Evolutionary conservation across 30 jellyfish, hydroid and myxozoan species (phyloP), one percentile per base, ranked within the genome.

Genomic region (Catostylus mosaicus): DNA sequence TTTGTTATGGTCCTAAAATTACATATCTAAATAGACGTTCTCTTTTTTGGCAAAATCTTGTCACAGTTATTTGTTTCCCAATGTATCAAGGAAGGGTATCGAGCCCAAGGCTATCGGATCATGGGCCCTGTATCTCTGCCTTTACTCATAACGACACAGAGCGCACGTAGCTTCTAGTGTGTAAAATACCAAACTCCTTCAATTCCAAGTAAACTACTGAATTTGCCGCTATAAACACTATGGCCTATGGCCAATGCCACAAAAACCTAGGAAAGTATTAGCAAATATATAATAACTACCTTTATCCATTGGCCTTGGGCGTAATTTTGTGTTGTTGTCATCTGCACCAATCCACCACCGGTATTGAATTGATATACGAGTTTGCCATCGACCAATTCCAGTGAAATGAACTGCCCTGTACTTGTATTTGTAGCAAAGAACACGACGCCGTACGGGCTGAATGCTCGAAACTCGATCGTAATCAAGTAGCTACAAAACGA

Each of bases 381-480:
- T 22, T 74, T 69, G 32, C 98, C 96, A 66, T 79, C 68, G 0
- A 85, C 95, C 78, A 91, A 74, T 47, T 85, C 96, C 52, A 91
- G 32, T 24, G 93, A 56, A 5, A 91, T 78, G 81, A 74, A 84
- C 33, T 83, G 90, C 54, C 75, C 32, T 16, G 81, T 40, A 1
- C 64, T 52, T 29, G 86, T 73, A 27, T 80, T 84, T 20, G 90
- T 51, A 10, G 87, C 87, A 64, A 75, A 85, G 65, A 91, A 84
- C 3, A 91, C 37, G 1, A 91, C 85, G 1, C 96, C 98, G 34
- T 60, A 51, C 1, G 90, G 88, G 52, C 78, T 75, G 88, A 91
- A 73, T 18, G 98, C 69, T 29, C 98, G 93, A 62, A 91, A 91
- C 73, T 91, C 96, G 2, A 91, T 50, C 45, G 94, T 85, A 23